Conservation (phyloP, 2,797 vertebrate genomes). For the Pachyuromys duprasi region DNA sequence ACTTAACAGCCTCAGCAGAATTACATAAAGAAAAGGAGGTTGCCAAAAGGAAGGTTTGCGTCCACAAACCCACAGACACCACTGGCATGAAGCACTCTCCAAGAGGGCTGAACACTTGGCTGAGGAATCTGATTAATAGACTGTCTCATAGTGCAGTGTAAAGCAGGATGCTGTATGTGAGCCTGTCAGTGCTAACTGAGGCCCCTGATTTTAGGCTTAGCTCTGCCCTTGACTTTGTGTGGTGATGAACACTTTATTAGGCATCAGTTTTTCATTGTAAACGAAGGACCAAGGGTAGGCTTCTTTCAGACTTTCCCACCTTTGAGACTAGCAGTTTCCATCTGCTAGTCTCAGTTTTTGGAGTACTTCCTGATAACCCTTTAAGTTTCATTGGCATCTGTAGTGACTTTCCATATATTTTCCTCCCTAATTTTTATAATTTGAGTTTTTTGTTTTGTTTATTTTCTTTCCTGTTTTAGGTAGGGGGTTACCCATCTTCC, state of each 20-base stretch:
- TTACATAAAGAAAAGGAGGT: neutral
- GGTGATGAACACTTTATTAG: neutral
- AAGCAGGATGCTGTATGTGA: neutral
- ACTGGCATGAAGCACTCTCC: neutral
- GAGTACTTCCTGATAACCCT: neutral
- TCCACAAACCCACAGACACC: neutral
- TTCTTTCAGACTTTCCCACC: neutral
- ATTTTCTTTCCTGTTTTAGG: too few relatives aligned
- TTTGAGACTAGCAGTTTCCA: neutral
- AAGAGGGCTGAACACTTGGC: neutral
- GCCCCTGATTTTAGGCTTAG: neutral
- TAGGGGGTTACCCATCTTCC: too few relatives aligned
- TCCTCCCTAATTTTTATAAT: neutral
- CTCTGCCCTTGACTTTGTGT: neutral
- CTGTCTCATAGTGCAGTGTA: constrained; percentile 6
- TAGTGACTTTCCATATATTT: neutral
- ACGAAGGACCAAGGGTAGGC: neutral
- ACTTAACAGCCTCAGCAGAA: neutral
- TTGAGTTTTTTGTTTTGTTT: too few relatives aligned
- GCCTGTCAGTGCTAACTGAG: neutral
- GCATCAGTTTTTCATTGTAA: neutral
- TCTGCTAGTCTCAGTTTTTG: neutral
- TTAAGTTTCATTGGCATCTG: neutral
- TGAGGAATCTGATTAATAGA: neutral
- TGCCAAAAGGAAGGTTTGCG: neutral